A percentile compares a stretch with the other conserved stretches of the same genome.
phyloP scores from a whole-genome alignment of 2,888 invertebrate species.

The Hemaris fuciformis region DNA sequence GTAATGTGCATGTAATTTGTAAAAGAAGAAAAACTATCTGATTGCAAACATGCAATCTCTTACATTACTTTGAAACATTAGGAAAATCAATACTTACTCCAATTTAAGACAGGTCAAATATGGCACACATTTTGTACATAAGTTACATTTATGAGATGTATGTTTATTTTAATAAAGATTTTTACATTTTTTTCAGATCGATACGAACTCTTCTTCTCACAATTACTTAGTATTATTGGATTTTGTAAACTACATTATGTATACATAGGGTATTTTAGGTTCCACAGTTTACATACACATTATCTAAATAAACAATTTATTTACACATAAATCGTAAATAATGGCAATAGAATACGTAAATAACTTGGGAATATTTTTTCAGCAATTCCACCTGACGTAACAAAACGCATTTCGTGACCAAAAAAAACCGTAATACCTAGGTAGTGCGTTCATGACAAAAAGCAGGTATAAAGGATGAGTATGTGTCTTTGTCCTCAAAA shows the following conservation, averaged over 20 bases:
- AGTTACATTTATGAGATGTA: background rate
- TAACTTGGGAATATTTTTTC: background rate
- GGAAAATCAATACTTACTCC: background rate
- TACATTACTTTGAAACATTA: background rate
- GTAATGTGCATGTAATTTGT: no score
- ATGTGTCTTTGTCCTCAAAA: conserved; percentile 74
- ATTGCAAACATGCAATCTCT: background rate
- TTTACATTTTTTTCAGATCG: no score
- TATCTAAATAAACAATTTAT: background rate
- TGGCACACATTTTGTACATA: background rate
- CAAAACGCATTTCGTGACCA: background rate
- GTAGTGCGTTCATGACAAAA: conserved; percentile 59
- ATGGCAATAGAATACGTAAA: background rate
- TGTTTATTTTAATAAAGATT: no score
- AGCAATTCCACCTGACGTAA: background rate
- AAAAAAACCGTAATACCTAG: conserved; percentile 35
- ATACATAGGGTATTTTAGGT: no score
- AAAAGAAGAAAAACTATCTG: no score
- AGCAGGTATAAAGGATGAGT: conserved; percentile 68
- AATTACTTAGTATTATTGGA: no score
- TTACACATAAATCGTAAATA: background rate
- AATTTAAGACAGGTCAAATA: background rate
- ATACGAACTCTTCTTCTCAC: no score
- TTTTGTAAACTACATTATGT: background rate
- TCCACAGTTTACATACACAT: background rate